phyloP scores from a whole-genome alignment of 2,797 vertebrate species.

The Aselliscus stoliczkanus region DNA sequence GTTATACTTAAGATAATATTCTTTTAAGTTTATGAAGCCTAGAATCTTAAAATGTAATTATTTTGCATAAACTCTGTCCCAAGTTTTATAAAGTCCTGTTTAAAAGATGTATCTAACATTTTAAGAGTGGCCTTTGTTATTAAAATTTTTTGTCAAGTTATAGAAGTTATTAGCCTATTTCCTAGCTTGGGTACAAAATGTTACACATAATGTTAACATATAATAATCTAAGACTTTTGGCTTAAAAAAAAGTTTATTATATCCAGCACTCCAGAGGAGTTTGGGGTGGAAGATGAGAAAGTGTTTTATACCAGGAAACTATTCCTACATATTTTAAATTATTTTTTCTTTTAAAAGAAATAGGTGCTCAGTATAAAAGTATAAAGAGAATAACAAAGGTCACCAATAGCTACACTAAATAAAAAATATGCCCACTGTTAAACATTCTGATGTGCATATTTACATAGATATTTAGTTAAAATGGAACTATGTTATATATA shows the following conservation, averaged over 20 bases:
- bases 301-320: background rate
- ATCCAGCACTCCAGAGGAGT: background rate
- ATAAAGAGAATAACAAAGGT: background rate
- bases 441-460: background rate
- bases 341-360: constrained; percentile 3
- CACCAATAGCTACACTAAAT: background rate
- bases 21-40: background rate
- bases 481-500: background rate
- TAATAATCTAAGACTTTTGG: background rate
- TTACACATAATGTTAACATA: constrained; percentile 77
- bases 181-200: background rate
- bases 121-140: background rate
- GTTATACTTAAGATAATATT: background rate
- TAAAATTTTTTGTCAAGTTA: background rate
- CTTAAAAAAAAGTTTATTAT: background rate
- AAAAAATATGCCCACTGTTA: background rate
- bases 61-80: background rate
- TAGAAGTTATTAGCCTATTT: background rate
- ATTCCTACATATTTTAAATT: background rate
- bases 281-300: background rate
- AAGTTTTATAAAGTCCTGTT: background rate
- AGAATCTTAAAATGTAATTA: background rate
- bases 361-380: background rate
- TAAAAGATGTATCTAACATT: background rate
- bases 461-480: constrained; percentile 3